Conservation (phyloP, 2,797 vertebrate genomes). For the Tapera naevia region DNA sequence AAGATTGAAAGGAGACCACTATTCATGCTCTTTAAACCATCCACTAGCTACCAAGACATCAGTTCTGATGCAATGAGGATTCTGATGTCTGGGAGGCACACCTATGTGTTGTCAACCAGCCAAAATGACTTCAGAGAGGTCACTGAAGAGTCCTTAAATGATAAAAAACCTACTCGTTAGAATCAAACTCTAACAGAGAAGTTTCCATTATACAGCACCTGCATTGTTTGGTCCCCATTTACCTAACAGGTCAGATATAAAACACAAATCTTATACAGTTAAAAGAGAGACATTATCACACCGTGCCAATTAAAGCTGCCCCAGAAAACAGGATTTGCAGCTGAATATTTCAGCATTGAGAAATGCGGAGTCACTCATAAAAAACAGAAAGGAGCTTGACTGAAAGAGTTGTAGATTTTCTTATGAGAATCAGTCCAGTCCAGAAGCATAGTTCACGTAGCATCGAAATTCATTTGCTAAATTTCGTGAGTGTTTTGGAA, state of each 20-base stretch:
- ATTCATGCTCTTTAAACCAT: background rate
- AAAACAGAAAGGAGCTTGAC: background rate
- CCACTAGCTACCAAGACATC: background rate
- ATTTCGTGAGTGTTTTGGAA: conserved; percentile 87
- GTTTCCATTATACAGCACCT: background rate
- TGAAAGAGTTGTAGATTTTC: background rate
- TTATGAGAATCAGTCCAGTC: conserved; percentile 61
- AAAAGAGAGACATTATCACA: background rate
- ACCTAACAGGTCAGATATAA: background rate
- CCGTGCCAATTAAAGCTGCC: background rate
- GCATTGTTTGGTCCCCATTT: background rate
- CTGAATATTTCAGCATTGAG: background rate
- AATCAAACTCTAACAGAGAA: background rate
- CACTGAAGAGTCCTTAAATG: background rate
- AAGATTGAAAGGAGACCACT: background rate
- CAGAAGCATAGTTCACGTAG: conserved; percentile 89
- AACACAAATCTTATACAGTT: background rate
- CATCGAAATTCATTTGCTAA: conserved; percentile 94
- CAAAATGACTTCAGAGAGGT: background rate
- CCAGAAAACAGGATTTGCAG: background rate
- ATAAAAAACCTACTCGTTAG: background rate
- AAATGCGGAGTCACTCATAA: background rate
- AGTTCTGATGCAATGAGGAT: background rate
- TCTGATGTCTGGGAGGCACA: background rate
- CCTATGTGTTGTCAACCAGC: background rate